Base-by-base conservation (phyloP, 2,888 invertebrate genomes). In the Podotricha telesiphe region DNA sequence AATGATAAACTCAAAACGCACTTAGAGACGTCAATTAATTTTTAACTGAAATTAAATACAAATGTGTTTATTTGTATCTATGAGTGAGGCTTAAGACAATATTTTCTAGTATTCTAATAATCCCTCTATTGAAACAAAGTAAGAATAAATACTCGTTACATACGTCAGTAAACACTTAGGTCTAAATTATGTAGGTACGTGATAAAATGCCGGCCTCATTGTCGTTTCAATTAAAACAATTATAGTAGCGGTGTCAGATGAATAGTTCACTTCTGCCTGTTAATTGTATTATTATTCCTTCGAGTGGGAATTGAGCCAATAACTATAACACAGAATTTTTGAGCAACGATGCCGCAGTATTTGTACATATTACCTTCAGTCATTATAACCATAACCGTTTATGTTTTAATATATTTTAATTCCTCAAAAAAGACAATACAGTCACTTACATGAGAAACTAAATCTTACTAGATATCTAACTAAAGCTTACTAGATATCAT, bases 211-310 rank as follows among this genome's bases (percentile, higher is more conserved):
- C 28, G 50, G 53, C 28, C 19, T 42, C 59, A 67, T 67, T 67
- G 85, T 74, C 80, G 65, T 81, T 82, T 84, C 81, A 85, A 86
- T 86, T 86, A 83, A 82, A 80, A 79, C 81, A 83, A 83, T 82
- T 77, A 79, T 53, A 22, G 47, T 17, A 55, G 47, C 66, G 4
- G 19, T 47, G 65, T 56, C 13, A 55, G 55, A 55, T 45, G 45
- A 59, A 59, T 59, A 40, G 22, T 10, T 17, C 45, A 45, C 22
- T 45, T 45, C 45, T 59, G 45, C 6, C 45, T 45, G 15, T 42
- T 0, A 59, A 45, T 59, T 45, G 28, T 45, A 59, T 62, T 17
- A 17, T 1, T 28, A 28, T 4, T 28, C 28, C 28, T 6, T 6
- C 28, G 28, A 28, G 28, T 28, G 28, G 28, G 28, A 28, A 28